These are phyloP conservation scores for Oasisia sp. DNA, from an alignment of 2,888 invertebrate species.

Conservation along the genomic window DNA sequence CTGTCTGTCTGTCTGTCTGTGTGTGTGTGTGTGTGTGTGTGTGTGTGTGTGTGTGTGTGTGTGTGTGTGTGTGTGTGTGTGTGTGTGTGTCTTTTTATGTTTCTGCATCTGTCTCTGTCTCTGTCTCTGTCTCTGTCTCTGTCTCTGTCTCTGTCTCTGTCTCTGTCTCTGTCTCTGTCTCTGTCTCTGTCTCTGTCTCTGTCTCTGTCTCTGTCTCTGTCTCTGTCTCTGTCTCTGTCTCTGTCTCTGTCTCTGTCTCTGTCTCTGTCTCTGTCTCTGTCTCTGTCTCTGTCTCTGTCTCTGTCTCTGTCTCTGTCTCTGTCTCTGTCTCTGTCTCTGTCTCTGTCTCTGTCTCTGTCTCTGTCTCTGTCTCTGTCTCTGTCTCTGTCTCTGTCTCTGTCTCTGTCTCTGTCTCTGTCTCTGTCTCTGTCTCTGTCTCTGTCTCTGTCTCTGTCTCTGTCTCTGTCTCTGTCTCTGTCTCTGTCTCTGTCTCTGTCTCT, in stretches of 20 bases:
- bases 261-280: conserved; percentile 74
- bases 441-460: conserved; percentile 30
- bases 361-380: too few species aligned
- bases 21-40: conserved; percentile 22
- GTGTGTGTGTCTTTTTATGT: conserved; percentile 73
- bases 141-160: neutral
- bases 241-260: conserved; percentile 46
- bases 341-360: too few species aligned
- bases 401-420: conserved; percentile 24
- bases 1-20: conserved; percentile 25
- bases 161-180: conserved; percentile 28
- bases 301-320: too few species aligned
- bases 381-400: conserved; percentile 18
- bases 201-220: conserved; percentile 27
- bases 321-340: too few species aligned
- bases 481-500: conserved; percentile 30
- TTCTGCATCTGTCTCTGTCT: conserved; percentile 73
- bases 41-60: conserved; percentile 28
- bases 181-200: conserved; percentile 30
- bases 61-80: conserved; percentile 63
- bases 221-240: conserved; percentile 30
- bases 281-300: conserved; percentile 76
- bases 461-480: conserved; percentile 28
- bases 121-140: conserved; percentile 25
- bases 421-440: conserved; percentile 28